These are phyloP conservation scores for Glaucidium brasilianum DNA, from an alignment of 2,113 vertebrate species.

Conservation along the genomic window DNA sequence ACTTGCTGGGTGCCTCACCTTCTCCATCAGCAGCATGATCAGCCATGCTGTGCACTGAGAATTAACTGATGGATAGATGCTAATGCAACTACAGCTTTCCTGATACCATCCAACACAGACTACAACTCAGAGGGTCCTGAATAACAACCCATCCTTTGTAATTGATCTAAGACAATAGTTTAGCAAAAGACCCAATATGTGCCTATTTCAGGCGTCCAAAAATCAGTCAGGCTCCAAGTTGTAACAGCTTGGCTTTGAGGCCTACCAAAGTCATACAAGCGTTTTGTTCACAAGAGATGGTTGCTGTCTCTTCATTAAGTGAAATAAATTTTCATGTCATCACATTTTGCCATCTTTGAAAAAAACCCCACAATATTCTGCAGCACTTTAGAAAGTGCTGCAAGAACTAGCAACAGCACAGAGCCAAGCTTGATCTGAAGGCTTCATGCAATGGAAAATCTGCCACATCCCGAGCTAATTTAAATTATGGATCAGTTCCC, in stretches of 20 bases:
- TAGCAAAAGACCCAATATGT: neutral
- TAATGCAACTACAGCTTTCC: neutral
- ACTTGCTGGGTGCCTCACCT: neutral
- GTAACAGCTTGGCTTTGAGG: neutral
- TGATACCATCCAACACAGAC: neutral
- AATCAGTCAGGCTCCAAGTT: neutral
- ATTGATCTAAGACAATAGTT: neutral
- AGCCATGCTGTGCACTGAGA: neutral
- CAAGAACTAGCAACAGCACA: neutral
- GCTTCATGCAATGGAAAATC: constrained; percentile 51
- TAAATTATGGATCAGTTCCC: constrained; percentile 58
- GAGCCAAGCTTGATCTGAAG: constrained; percentile 48
- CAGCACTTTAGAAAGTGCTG: neutral
- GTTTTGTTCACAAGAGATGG: neutral
- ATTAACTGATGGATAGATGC: neutral
- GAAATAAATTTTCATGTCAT: constrained; percentile 50
- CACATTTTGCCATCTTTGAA: constrained; percentile 28
- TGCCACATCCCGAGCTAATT: constrained; percentile 48
- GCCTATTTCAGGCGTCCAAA: neutral
- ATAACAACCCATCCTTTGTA: neutral
- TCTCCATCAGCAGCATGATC: neutral
- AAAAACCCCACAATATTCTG: neutral
- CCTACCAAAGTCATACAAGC: neutral
- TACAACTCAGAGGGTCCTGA: neutral
- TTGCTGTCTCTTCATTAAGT: constrained; percentile 13